These are phyloP conservation scores for Hirtodrosophila duncani DNA, from an alignment of 2,888 invertebrate species.

Conservation along the genomic window DNA sequence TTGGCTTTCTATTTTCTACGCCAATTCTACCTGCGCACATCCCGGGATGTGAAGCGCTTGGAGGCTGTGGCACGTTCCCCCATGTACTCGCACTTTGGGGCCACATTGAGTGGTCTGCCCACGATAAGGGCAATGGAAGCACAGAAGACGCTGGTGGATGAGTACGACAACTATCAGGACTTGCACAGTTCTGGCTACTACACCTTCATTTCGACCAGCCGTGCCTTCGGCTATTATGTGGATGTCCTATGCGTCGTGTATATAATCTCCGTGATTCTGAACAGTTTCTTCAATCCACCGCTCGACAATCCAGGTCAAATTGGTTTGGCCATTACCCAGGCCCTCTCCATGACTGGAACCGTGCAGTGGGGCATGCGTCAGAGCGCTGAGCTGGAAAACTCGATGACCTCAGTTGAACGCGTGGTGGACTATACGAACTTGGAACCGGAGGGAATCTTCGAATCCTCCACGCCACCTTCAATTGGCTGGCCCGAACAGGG, in stretches of 20 bases:
- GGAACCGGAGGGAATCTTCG: conserved; percentile 80
- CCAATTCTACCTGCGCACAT: conserved; percentile 87
- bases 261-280: conserved; percentile 90
- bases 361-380: conserved; percentile 92
- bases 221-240: conserved; percentile 96
- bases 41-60: conserved; percentile 88
- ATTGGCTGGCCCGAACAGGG: conserved; percentile 86
- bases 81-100: conserved; percentile 94
- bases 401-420: conserved; percentile 93
- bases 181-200: conserved; percentile 95
- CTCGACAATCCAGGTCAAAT: conserved; percentile 85
- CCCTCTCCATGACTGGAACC: conserved; percentile 85
- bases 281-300: conserved; percentile 87
- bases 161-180: conserved; percentile 90
- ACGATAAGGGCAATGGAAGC: conserved; percentile 94
- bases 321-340: conserved; percentile 88
- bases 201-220: conserved; percentile 90
- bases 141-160: conserved; percentile 85
- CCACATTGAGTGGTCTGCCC: conserved; percentile 93
- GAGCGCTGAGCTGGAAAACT: conserved; percentile 91
- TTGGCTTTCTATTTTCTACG: conserved; percentile 86
- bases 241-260: conserved; percentile 93
- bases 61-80: conserved; percentile 93
- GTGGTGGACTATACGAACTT: conserved; percentile 83
- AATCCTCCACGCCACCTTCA: conserved; percentile 83